Percentiles rank a stretch among this genome's conserved stretches.
These are phyloP conservation scores for Hestina assimilis DNA, from an alignment of 1,140 invertebrate genomes.

Conservation along the genomic window DNA sequence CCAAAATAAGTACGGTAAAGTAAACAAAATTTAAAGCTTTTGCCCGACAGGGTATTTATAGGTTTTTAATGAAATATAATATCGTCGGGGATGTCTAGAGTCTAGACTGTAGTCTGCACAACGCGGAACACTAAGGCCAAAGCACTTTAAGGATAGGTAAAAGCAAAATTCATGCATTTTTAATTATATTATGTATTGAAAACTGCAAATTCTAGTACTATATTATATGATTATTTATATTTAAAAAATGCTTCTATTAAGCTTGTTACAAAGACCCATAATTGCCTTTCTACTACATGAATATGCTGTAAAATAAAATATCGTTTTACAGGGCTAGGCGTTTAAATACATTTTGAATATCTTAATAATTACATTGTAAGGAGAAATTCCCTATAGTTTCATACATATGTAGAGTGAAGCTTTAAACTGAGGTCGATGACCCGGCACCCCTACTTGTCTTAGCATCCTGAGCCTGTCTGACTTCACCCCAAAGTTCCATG, in stretches of 20 bases:
- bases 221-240: neutral
- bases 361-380: neutral
- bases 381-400: conserved; percentile 37
- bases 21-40: neutral
- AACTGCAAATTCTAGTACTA: neutral
- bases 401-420: conserved; percentile 42
- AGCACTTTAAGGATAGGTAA: conserved; percentile 31
- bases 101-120: conserved; percentile 18
- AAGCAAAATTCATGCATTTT: neutral
- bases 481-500: conserved; percentile 35
- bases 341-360: neutral
- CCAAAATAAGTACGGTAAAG: neutral
- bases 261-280: too few relatives aligned
- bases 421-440: conserved; percentile 50
- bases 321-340: too few relatives aligned
- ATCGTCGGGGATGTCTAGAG: conserved; percentile 10
- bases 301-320: too few relatives aligned
- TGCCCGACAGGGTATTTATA: neutral
- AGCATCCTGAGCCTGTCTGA: conserved; percentile 37
- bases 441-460: conserved; percentile 60
- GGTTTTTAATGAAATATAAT: conserved; percentile 2
- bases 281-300: too few relatives aligned
- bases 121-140: conserved; percentile 46
- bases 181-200: neutral
- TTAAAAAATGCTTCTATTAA: neutral